Conservation (phyloP, 2,888 invertebrate genomes). For the Agrochola circellaris region DNA sequence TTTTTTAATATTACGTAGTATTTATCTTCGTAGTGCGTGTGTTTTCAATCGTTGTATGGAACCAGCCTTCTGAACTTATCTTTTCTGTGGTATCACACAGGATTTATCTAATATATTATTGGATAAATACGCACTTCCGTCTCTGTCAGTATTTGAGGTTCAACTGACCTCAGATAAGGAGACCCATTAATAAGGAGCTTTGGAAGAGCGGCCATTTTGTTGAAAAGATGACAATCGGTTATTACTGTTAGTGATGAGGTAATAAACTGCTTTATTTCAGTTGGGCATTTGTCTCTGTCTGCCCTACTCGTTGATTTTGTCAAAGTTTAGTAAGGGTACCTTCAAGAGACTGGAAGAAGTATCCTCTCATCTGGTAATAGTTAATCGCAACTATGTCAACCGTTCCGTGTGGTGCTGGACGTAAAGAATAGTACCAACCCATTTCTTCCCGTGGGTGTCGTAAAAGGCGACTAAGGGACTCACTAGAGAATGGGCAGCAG, state of each 20-base stretch:
- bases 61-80: background rate
- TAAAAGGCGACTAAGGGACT: no score
- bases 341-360: background rate
- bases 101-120: constrained; percentile 60
- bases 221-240: constrained; percentile 46
- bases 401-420: no score
- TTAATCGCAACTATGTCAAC: background rate
- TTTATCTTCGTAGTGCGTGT: background rate
- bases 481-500: no score
- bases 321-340: background rate
- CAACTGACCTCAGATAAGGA: constrained; percentile 45
- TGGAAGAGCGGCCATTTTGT: constrained; percentile 15
- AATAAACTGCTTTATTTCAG: constrained; percentile 32
- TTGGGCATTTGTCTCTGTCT: background rate
- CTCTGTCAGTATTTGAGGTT: constrained; percentile 43
- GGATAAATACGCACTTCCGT: constrained; percentile 46
- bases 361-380: background rate
- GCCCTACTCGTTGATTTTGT: background rate
- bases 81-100: constrained; percentile 6
- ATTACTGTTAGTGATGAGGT: constrained; percentile 27
- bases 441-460: no score
- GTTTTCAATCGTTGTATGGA: background rate
- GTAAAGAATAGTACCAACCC: no score
- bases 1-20: background rate
- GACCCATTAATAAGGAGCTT: constrained; percentile 44